phyloP scores from a whole-genome alignment of 2,113 vertebrate species.

The Oriolus oriolus region DNA sequence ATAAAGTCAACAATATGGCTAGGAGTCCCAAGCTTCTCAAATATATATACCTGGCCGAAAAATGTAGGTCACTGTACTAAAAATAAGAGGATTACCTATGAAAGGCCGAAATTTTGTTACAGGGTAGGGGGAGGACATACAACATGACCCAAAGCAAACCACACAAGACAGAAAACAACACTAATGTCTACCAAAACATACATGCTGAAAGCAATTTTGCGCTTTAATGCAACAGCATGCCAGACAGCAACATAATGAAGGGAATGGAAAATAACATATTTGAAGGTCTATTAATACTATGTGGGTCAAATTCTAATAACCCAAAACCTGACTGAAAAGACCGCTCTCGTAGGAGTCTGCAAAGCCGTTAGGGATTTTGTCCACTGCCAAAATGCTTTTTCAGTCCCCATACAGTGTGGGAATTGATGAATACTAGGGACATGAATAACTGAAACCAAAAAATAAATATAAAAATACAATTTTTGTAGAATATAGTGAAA shows the following conservation, averaged over 20 bases:
- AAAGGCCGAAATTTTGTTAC: neutral
- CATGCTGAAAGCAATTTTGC: neutral
- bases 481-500: neutral
- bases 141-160: neutral
- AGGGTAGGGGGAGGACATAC: accelerated
- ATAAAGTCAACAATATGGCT: neutral
- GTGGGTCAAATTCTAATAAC: neutral
- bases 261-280: neutral
- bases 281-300: neutral
- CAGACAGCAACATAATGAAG: neutral
- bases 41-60: neutral
- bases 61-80: neutral
- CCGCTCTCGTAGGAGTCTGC: neutral
- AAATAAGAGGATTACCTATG: neutral
- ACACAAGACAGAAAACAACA: neutral
- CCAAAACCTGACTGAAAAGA: neutral
- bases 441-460: neutral
- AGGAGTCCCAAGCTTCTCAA: neutral
- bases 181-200: neutral
- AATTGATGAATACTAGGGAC: neutral
- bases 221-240: neutral
- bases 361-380: neutral
- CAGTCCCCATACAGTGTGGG: neutral
- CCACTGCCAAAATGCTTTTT: neutral
- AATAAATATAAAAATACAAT: neutral